These are phyloP conservation scores for Lysiphlebus fabarum DNA, from an alignment of 1,140 invertebrate genomes.

Conservation along the genomic window DNA sequence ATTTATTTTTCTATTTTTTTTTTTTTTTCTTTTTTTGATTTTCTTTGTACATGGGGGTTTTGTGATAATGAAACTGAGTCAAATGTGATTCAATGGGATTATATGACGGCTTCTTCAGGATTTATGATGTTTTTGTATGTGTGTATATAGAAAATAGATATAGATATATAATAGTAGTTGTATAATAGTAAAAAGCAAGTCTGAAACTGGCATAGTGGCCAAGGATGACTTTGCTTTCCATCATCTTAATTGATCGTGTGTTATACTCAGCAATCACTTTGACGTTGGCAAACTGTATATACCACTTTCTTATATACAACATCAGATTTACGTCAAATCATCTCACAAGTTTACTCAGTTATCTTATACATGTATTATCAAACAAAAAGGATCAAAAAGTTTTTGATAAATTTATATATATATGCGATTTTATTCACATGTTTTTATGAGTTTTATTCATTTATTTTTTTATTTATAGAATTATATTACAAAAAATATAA, in stretches of 20 bases:
- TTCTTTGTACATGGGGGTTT: too few relatives aligned
- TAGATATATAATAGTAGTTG: too few relatives aligned
- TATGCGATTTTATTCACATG: too few relatives aligned
- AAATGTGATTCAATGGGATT: background rate
- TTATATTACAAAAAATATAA: too few relatives aligned
- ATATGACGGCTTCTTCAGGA: too few relatives aligned
- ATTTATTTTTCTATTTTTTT: too few relatives aligned
- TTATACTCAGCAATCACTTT: slow-evolving; percentile 7
- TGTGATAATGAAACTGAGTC: background rate
- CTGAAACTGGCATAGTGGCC: background rate
- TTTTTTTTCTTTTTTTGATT: too few relatives aligned
- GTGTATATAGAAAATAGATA: too few relatives aligned
- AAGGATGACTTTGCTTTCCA: background rate
- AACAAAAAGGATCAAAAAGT: too few relatives aligned
- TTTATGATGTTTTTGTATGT: background rate
- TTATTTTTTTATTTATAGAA: too few relatives aligned
- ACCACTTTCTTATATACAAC: background rate
- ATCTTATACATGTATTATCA: background rate
- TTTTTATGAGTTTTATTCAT: too few relatives aligned
- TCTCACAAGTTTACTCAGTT: background rate
- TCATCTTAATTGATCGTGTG: slow-evolving; percentile 15
- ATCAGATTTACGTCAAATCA: background rate
- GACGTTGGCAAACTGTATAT: background rate
- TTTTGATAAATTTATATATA: too few relatives aligned
- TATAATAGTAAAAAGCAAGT: background rate